A percentile compares a stretch with the other conserved stretches of the same genome.
Evolutionary conservation across 2,797 vertebrate genomes (phyloP).

Genomic region (Nyctalus aviator): DNA sequence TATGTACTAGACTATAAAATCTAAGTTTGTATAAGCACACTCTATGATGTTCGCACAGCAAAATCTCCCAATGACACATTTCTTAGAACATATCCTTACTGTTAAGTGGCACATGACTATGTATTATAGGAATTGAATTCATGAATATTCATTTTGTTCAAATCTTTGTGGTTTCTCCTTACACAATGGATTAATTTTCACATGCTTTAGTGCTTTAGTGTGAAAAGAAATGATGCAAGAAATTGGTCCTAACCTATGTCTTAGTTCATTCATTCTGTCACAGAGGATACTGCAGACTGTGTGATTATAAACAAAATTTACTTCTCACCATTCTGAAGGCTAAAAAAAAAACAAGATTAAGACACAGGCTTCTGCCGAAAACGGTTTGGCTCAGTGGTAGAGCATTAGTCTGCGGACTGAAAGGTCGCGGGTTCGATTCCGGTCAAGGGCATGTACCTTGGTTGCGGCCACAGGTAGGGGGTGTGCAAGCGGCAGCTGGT

Average conservation of each 20-base stretch:
- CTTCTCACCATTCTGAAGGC: background rate
- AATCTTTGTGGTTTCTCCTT: constrained; percentile 7
- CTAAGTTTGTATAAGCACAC: background rate
- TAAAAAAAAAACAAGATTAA: background rate
- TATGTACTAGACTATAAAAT: background rate
- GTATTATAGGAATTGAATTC: background rate
- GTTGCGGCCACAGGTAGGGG: too few relatives aligned
- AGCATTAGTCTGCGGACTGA: too few relatives aligned
- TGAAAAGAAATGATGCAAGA: background rate
- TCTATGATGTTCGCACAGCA: background rate
- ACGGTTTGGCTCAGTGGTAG: too few relatives aligned
- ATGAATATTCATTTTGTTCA: background rate
- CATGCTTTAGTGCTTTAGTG: background rate
- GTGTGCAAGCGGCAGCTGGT: too few relatives aligned
- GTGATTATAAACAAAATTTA: background rate
- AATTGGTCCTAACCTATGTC: background rate
- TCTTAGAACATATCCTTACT: background rate
- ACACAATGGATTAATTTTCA: background rate
- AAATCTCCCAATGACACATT: background rate
- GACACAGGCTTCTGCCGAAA: background rate
- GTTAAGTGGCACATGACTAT: background rate
- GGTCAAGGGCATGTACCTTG: too few relatives aligned
- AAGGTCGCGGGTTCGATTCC: too few relatives aligned
- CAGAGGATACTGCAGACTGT: background rate
- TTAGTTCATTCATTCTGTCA: background rate